phyloP scores from a whole-genome alignment of 2,113 vertebrate genomes.

The Gavia stellata region DNA sequence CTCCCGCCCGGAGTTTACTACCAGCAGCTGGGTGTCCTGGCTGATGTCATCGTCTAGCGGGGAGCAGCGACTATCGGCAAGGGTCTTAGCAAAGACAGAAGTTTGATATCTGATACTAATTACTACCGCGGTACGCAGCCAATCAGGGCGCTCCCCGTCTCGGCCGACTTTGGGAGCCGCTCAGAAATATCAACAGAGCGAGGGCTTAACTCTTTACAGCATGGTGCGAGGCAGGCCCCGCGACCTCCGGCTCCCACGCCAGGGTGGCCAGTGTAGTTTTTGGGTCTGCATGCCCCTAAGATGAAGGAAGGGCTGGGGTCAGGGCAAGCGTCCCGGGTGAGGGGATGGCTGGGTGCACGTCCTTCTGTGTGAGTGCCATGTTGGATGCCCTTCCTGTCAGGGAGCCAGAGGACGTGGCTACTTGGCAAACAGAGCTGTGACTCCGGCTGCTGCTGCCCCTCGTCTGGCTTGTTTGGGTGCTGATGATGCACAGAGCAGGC shows the following conservation, averaged over 20 bases:
- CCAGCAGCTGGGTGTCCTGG: conserved; percentile 71
- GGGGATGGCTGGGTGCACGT: neutral
- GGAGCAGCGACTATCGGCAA: conserved; percentile 64
- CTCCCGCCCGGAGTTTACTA: conserved; percentile 68
- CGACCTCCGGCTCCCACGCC: accelerated
- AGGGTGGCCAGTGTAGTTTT: accelerated
- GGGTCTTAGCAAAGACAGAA: conserved; percentile 73
- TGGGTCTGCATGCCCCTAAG: accelerated
- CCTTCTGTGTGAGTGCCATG: accelerated
- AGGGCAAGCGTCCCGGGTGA: accelerated
- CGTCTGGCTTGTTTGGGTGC: accelerated
- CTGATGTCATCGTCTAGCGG: conserved; percentile 78
- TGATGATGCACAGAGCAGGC: neutral
- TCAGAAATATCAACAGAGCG: conserved; percentile 18
- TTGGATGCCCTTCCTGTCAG: accelerated
- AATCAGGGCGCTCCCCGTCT: conserved; percentile 66
- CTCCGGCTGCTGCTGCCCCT: neutral
- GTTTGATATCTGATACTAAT: conserved; percentile 80
- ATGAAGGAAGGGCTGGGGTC: accelerated
- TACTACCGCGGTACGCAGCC: conserved; percentile 73
- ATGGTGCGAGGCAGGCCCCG: neutral
- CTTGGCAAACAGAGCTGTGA: accelerated
- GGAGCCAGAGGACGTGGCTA: accelerated
- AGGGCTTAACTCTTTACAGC: conserved; percentile 66
- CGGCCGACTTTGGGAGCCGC: conserved; percentile 18